Conservation (phyloP, 2,113 vertebrate species). For the Cebus imitator region DNA sequence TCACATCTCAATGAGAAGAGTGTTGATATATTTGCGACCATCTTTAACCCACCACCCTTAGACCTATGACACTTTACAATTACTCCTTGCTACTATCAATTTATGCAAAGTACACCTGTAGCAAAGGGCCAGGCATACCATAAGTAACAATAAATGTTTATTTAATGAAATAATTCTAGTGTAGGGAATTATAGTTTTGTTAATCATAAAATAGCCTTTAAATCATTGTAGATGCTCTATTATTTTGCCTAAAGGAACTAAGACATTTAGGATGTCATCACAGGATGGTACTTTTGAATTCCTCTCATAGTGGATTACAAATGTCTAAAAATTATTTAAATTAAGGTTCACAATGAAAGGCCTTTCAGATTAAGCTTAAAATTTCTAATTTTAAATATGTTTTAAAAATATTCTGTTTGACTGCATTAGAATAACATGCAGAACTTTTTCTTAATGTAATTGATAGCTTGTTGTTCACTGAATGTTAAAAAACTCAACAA, state of each 20-base stretch:
- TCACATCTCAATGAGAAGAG: neutral
- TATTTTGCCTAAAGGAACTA: neutral
- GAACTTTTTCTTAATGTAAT: conserved; percentile 14
- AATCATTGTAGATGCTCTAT: neutral
- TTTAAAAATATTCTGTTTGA: neutral
- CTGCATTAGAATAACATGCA: neutral
- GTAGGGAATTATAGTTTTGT: neutral
- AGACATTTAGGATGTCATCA: neutral
- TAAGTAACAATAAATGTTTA: neutral
- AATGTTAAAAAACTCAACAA: conserved; percentile 48
- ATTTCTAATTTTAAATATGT: neutral
- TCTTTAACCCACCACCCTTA: neutral
- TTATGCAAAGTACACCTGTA: neutral
- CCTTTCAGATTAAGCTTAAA: conserved; percentile 1
- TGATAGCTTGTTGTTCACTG: neutral
- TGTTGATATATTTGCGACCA: neutral
- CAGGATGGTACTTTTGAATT: neutral
- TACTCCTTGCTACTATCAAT: neutral
- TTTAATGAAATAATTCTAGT: neutral
- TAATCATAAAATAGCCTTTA: neutral
- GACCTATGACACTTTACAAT: neutral
- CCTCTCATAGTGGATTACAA: neutral
- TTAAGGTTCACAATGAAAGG: neutral
- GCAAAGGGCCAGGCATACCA: neutral
- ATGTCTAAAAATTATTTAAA: neutral